A percentile compares a stretch with the other conserved stretches of the same genome.
Evolutionary conservation across 1,140 invertebrate species (phyloP).

Genomic region (Capitella teleta): DNA sequence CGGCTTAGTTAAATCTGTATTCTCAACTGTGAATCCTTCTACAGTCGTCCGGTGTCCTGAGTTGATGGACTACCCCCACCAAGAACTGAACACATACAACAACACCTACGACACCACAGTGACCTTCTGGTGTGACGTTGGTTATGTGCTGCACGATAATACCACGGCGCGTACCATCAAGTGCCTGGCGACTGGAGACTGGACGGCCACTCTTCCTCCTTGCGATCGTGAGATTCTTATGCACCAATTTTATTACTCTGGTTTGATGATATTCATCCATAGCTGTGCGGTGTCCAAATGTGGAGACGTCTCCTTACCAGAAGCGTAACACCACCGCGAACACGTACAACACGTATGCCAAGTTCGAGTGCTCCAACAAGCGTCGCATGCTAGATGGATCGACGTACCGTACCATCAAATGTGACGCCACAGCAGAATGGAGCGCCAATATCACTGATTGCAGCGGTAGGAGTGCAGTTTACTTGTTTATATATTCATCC

Average conservation of each 20-base stretch:
- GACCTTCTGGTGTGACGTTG: slow-evolving; percentile 10
- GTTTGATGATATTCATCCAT: no score
- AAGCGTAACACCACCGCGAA: slow-evolving; percentile 4
- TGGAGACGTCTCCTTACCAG: not conserved
- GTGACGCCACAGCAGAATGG: slow-evolving; percentile 11
- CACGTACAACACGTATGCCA: slow-evolving; percentile 9
- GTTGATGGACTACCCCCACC: slow-evolving; percentile 3
- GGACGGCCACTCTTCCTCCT: slow-evolving; percentile 9
- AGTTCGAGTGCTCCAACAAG: slow-evolving; percentile 3
- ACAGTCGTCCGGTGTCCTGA: slow-evolving; percentile 8
- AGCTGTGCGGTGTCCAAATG: slow-evolving; percentile 9
- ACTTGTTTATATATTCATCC: not conserved
- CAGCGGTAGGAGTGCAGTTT: slow-evolving; percentile 3
- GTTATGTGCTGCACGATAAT: slow-evolving; percentile 7
- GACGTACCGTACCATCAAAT: slow-evolving; percentile 3
- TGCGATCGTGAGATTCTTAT: slow-evolving; percentile 6
- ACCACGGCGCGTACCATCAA: slow-evolving; percentile 12
- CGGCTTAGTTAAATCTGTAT: not conserved
- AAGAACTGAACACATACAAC: not conserved
- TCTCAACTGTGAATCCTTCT: not conserved
- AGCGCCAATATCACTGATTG: slow-evolving; percentile 13
- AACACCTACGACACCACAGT: slow-evolving; percentile 10
- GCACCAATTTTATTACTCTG: not conserved
- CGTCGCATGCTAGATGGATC: slow-evolving; percentile 11
- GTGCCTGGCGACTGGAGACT: slow-evolving; percentile 6